Evolutionary conservation across 2,113 vertebrate species (phyloP), one percentile per base, ranked within the genome.

Genomic region (Platysternon megacephalum): DNA sequence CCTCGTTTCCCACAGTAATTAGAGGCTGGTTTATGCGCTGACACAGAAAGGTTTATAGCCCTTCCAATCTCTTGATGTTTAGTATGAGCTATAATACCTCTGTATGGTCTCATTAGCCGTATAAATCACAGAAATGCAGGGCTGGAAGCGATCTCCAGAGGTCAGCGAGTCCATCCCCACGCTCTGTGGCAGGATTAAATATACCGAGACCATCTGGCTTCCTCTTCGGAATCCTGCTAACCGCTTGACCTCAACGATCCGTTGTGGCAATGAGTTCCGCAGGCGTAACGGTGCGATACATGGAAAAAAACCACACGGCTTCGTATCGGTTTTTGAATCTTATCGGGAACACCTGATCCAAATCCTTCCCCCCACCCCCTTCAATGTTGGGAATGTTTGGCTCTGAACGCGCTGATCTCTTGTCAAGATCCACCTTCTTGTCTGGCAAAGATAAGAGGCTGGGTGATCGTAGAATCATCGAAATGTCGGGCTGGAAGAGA

Each of bases 231-330:
- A 72, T 21, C 65, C n/a, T 39, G 65, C 17, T 4, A 22, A 39
- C n/a, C 4, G 19, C 65, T 39, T 39, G 17, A 39, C 35, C 8
- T 19, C 17, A 11, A 39, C 1, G 19, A 22, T 11, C 65, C 9
- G 2, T n/a, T n/a, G 35, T 5, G 35, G 17, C 65, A 68, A 35
- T 68, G 65, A 21, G 8, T 68, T 19, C 32, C 3, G 8, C 61
- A 68, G 13, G 13, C 14, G 16, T 35, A 65, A 3, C 3, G 0
- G 29, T 65, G 61, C 2, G 2, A 8, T 68, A 16, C 35, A 21
- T n/a, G 58, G 13, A 1, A 2, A 65, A n/a, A 68, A 68, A 8
- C 10, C 3, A 13, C 61, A n/a, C 28, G 0, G 61, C 35, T n/a
- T 68, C 4, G 2, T 68, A 68, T 21, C 1, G 4, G 61, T n/a